These are phyloP conservation scores for Graptemys geographica DNA, from an alignment of 2,797 vertebrate species.

Conservation along the genomic window DNA sequence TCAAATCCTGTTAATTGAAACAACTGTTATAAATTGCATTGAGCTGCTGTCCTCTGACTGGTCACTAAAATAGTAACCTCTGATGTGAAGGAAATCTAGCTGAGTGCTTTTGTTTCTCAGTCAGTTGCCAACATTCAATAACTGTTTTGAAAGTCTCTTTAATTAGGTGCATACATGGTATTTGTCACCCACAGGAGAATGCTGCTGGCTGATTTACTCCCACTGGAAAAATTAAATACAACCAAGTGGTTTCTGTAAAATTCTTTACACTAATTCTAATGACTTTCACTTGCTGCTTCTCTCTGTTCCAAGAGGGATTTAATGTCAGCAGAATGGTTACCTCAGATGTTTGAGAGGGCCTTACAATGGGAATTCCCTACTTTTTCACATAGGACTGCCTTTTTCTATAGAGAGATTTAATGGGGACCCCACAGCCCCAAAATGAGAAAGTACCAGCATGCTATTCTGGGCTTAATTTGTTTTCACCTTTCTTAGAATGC, in stretches of 20 bases:
- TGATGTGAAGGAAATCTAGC: not conserved
- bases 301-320: not conserved
- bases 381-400: not conserved
- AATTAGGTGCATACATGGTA: not conserved
- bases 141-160: not conserved
- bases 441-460: not conserved
- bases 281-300: not conserved
- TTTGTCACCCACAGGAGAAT: not conserved
- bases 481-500: not conserved
- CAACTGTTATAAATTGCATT: not conserved
- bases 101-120: not conserved
- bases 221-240: not conserved
- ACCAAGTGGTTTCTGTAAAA: not conserved
- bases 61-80: not conserved
- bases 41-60: rapidly evolving
- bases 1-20: not conserved
- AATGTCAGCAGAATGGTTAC: not conserved
- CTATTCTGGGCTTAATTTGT: not conserved
- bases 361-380: not conserved
- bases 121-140: rapidly evolving
- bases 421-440: too few relatives aligned
- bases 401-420: not conserved
- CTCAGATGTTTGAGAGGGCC: not conserved
- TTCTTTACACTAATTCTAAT: not conserved
- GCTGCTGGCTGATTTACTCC: not conserved